phyloP scores from a whole-genome alignment of 2,113 vertebrate genomes.

The Cathartes aura region DNA sequence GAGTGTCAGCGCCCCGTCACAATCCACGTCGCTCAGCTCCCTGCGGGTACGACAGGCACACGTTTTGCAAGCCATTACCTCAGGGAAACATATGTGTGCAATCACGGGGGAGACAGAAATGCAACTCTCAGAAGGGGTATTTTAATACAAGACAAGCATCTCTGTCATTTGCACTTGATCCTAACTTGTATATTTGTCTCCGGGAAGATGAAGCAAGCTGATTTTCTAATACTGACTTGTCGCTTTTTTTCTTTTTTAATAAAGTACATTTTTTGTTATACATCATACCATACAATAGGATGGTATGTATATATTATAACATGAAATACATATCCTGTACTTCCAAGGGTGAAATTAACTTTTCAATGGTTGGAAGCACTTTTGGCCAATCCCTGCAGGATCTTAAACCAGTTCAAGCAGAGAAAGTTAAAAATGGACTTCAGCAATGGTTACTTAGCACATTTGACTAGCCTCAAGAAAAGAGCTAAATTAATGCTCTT shows the following conservation, averaged over 20 bases:
- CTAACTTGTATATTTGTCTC: not conserved
- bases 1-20: slow-evolving; percentile 90
- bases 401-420: not conserved
- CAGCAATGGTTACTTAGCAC: not conserved
- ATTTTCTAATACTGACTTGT: not conserved
- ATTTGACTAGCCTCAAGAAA: not conserved
- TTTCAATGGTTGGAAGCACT: not conserved
- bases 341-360: not conserved
- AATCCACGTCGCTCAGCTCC: slow-evolving; percentile 94
- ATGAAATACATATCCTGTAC: not conserved
- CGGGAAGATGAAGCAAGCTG: not conserved
- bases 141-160: not conserved
- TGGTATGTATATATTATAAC: not conserved
- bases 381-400: not conserved
- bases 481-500: not conserved
- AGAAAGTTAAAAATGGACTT: not conserved
- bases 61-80: fast-evolving
- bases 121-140: not conserved
- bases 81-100: fast-evolving
- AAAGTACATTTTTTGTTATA: not conserved
- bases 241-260: not conserved
- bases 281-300: not conserved
- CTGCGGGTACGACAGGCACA: slow-evolving; percentile 59
- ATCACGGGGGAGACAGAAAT: fast-evolving
- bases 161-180: not conserved